phyloP scores from a whole-genome alignment of 2,888 invertebrate genomes.

The Pherbina coryleti region DNA sequence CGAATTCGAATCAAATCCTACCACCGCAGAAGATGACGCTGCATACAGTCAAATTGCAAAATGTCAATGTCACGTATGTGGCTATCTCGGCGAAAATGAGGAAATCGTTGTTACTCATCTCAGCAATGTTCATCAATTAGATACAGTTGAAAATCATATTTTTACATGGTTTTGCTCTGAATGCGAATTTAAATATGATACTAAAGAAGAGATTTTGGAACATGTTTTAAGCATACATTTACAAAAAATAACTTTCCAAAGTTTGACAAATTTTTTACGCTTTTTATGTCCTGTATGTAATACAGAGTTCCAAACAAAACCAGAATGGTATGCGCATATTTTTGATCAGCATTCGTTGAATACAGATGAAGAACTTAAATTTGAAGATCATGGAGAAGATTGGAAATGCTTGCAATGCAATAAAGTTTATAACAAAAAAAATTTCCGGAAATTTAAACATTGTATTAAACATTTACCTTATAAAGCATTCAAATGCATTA shows the following conservation, averaged over 20 bases:
- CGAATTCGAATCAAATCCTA: not conserved
- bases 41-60: not conserved
- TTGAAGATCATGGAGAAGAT: too few relatives aligned
- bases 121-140: not conserved
- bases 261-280: not conserved
- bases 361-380: too few relatives aligned
- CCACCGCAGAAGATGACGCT: not conserved
- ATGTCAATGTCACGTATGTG: not conserved
- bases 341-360: not conserved
- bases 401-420: not conserved
- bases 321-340: not conserved
- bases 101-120: not conserved
- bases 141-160: not conserved
- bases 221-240: not conserved
- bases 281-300: not conserved
- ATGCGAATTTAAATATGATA: not conserved
- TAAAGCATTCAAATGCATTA: too few relatives aligned
- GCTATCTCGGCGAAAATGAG: not conserved
- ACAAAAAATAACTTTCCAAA: not conserved
- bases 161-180: not conserved
- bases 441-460: not conserved
- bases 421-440: not conserved
- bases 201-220: not conserved
- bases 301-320: not conserved
- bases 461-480: not conserved